phyloP scores from a whole-genome alignment of 2,797 vertebrate genomes.

The Phoeniculus purpureus region DNA sequence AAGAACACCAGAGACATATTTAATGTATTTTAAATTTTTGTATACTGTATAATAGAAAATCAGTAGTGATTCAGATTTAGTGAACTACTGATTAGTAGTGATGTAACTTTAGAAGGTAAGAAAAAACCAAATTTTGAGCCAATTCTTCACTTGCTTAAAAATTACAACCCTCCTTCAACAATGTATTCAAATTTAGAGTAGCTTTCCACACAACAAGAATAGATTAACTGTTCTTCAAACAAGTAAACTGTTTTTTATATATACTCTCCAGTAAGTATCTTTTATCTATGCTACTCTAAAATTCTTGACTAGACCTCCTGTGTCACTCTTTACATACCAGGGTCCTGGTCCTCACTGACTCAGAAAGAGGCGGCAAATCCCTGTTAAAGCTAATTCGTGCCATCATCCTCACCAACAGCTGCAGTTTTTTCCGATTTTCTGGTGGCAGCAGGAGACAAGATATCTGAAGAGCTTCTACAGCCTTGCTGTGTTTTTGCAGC shows the following conservation, averaged over 20 bases:
- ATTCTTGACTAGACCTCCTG: background rate
- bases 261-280: background rate
- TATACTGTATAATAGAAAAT: background rate
- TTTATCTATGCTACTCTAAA: background rate
- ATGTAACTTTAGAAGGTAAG: background rate
- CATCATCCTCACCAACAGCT: conserved; percentile 92
- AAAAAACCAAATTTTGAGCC: background rate
- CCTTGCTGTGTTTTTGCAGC: conserved; percentile 82
- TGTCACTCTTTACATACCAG: conserved; percentile 80
- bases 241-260: background rate
- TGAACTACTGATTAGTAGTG: background rate
- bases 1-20: background rate
- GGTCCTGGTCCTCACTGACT: conserved; percentile 84
- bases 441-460: conserved; percentile 91
- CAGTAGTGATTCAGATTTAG: too few relatives aligned
- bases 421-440: conserved; percentile 89
- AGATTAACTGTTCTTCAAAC: background rate
- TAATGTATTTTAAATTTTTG: background rate
- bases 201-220: background rate
- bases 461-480: conserved; percentile 90
- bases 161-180: background rate
- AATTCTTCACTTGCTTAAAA: background rate
- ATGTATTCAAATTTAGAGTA: background rate
- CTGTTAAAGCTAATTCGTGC: conserved; percentile 87
- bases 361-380: conserved; percentile 88